Evolutionary conservation across 1,140 invertebrate species (phyloP).

Genomic region (Drosophila ironensis): DNA sequence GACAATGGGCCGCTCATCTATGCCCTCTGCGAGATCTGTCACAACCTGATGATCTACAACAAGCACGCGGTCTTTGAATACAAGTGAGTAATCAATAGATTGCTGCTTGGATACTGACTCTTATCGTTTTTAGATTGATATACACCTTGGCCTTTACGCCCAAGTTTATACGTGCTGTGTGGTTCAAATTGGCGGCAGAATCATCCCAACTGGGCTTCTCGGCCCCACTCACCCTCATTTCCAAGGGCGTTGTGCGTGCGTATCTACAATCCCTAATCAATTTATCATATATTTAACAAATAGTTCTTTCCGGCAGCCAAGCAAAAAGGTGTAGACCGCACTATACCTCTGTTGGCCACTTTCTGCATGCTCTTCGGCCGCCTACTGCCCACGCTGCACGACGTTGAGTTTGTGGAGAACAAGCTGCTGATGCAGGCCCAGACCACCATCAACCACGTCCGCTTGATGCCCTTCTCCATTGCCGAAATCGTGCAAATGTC

Average conservation of each 20-base stretch:
- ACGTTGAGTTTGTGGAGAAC: conserved; percentile 90
- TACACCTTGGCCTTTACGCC: conserved; percentile 94
- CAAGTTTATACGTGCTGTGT: conserved; percentile 90
- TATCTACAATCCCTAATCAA: conserved; percentile 8
- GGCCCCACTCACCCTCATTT: conserved; percentile 73
- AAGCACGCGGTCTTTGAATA: conserved; percentile 90
- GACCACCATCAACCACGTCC: conserved; percentile 41
- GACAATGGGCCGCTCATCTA: conserved; percentile 84
- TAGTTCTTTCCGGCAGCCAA: conserved; percentile 81
- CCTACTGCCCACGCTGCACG: conserved; percentile 92
- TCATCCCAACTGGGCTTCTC: conserved; percentile 82
- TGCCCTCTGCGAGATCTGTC: conserved; percentile 89
- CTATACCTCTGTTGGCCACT: conserved; percentile 90
- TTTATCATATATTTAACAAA: neutral
- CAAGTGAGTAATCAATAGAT: conserved; percentile 81
- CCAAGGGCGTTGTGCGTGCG: conserved; percentile 81
- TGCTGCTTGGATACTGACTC: too few relatives aligned
- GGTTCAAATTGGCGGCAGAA: conserved; percentile 85
- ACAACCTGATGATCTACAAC: conserved; percentile 89
- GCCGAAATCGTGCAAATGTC: conserved; percentile 85
- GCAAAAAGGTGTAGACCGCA: conserved; percentile 86
- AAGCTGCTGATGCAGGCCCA: conserved; percentile 55
- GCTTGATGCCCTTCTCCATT: conserved; percentile 80
- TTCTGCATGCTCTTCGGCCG: conserved; percentile 94
- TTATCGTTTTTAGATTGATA: conserved; percentile 85